Base-by-base conservation (phyloP, 1,140 invertebrate species). In the Colletes gigas region DNA sequence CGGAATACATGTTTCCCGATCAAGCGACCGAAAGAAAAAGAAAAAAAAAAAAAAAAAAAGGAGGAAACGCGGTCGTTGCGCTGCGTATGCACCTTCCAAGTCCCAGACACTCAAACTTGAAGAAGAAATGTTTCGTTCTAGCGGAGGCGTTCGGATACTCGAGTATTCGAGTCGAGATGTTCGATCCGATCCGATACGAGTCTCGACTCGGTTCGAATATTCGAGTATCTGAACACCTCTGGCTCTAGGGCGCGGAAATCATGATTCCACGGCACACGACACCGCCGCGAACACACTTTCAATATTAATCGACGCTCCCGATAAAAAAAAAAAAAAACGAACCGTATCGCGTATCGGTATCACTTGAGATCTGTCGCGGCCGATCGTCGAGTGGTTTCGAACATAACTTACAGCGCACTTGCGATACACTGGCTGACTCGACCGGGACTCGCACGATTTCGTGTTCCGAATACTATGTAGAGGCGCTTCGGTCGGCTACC, bases 1-100 rank as follows among this genome's bases (percentile, higher is more conserved):
- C 96, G 69, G 96, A 94, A 88, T 97, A 95, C 96, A 97, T 97
- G 88, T 94, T 95, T 71, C 21, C 15, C 54, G 52, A 59, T 63
- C n/a, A 10, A 62, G 14, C 63, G 14, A 14, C 41, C 3, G 17
- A 47, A 62, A 17, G 8, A 21, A 39, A 41, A 44, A 50, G 9
- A 17, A 44, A n/a, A 21, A 55, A 65, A 14, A 50, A 55, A 60
- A 30, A 62, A 17, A 12, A 21, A 39, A 41, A 44, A 50, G 30
- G 12, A 60, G 21, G 52, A 52, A 66, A 15, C 60, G 60, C 30
- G 55, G 59, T 63, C 59, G 65, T 50, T 54, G 70, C 63, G n/a
- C 39, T 57, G 17, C 63, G 62, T 75, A 52, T 15, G 10, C 79
- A 63, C 82, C 21, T 78, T 21, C 65, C 70, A 41, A 19, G 55